Evolutionary conservation across 2,888 invertebrate genomes (phyloP).

Genomic region (Perithous albicinctus): DNA sequence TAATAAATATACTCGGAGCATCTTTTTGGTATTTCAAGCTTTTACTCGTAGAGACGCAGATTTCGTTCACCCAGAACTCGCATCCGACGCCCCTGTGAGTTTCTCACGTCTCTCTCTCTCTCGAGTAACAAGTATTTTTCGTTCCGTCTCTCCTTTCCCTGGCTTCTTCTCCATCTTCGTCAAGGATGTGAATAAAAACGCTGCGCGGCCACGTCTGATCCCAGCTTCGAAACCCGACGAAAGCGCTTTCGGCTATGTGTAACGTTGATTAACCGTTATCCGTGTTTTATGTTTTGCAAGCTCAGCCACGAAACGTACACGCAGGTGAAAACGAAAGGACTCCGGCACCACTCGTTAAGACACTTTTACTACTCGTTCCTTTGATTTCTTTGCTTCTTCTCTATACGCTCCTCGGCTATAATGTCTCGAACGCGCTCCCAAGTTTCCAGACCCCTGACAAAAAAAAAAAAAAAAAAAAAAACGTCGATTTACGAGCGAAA

Average conservation of each 20-base stretch:
- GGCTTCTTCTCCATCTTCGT: neutral
- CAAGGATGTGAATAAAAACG: no score
- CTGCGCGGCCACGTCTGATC: slow-evolving; percentile 20
- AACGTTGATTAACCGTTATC: neutral
- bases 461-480: no score
- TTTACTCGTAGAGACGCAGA: no score
- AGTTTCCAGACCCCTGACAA: slow-evolving; percentile 14
- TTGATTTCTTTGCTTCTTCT: slow-evolving; percentile 25
- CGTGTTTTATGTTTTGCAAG: slow-evolving; percentile 26
- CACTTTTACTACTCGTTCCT: slow-evolving; percentile 27
- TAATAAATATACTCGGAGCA: no score
- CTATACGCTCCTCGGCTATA: neutral
- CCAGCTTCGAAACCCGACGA: neutral
- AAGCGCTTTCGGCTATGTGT: slow-evolving; percentile 26
- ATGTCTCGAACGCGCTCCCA: slow-evolving; percentile 1
- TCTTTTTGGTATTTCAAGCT: no score
- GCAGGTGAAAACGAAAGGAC: slow-evolving; percentile 48
- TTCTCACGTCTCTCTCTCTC: slow-evolving; percentile 16
- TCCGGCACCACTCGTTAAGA: slow-evolving; percentile 30
- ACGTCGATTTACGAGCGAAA: slow-evolving; percentile 43
- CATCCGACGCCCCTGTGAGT: slow-evolving; percentile 17
- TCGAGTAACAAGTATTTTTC: slow-evolving; percentile 3
- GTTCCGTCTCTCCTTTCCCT: neutral
- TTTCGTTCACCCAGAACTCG: slow-evolving; percentile 7
- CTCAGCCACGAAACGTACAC: slow-evolving; percentile 23